Base-by-base conservation (phyloP, 2,113 vertebrate species). In the Grammomys dolichurus region DNA sequence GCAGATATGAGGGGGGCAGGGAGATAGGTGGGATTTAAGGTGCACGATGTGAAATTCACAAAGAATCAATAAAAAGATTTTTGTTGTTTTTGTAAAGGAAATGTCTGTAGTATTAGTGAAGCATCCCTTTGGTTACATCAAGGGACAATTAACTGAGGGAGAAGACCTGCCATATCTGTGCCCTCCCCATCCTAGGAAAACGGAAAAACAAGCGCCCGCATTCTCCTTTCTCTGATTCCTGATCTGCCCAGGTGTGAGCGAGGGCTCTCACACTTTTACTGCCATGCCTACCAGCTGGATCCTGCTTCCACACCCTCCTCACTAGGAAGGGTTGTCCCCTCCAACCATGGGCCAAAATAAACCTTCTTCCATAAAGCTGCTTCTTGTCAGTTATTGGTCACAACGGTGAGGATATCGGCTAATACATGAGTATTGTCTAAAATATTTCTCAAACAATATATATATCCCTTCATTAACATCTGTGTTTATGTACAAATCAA, bases 401-500 rank as follows among this genome's bases (percentile, higher is more conserved):
- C 46, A 22, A 14, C 24, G 16, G 69, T 70, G 85, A 51, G 63
- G 43, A 87, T 4, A 26, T 12, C 16, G 36, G 4, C 33, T 56
- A n/a, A 87, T 54, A 70, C 1, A 5, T n/a, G 20, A 70, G 67
- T 54, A 67, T 33, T 93, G 51, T 40, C 65, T 90, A 54, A 65
- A 88, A 33, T 33, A 22, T 93, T n/a, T 33, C 28, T 6, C 36
- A 84, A 91, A 16, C 86, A 69, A n/a, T 54, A 51, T 2, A 0
- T 56, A 73, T 78, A n/a, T n/a, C n/a, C 82, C 93, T 95, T 73
- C 60, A n/a, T 76, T 81, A 54, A 1, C 43, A n/a, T 73, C 36
- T 48, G 48, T 22, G 4, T 28, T 13, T 56, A 3, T 26, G 58
- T 9, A 24, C 46, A 58, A 82, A 22, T 10, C 54, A 73, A 63